A percentile compares a stretch with the other conserved stretches of the same genome.
These are phyloP conservation scores for Dendrolimus pini DNA, from an alignment of 2,888 invertebrate species.

Conservation along the genomic window DNA sequence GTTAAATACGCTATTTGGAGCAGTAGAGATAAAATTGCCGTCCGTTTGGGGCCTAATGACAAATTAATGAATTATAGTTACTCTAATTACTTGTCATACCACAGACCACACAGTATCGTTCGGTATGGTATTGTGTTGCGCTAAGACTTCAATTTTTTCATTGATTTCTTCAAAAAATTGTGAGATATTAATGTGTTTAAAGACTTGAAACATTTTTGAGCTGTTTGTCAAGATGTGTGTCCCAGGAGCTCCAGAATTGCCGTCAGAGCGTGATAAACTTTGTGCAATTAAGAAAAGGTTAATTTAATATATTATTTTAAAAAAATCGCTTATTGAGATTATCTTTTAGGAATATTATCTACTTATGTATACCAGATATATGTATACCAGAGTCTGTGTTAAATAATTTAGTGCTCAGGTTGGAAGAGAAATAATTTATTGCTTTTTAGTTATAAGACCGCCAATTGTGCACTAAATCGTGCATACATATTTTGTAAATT, in stretches of 20 bases:
- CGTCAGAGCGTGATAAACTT: slow-evolving; percentile 24
- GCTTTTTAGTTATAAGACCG: too few relatives aligned
- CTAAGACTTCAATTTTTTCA: slow-evolving; percentile 7
- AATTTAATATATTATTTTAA: slow-evolving; percentile 5
- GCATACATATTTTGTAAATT: too few relatives aligned
- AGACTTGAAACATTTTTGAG: slow-evolving; percentile 9
- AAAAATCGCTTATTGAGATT: too few relatives aligned
- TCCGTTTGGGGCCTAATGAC: slow-evolving; percentile 39
- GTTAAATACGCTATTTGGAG: slow-evolving; percentile 48
- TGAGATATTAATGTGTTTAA: slow-evolving; percentile 10
- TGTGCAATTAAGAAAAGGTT: slow-evolving; percentile 46
- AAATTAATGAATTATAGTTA: slow-evolving; percentile 52
- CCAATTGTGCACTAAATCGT: too few relatives aligned
- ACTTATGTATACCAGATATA: too few relatives aligned
- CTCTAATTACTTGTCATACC: slow-evolving; percentile 33
- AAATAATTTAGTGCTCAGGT: too few relatives aligned
- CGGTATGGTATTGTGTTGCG: slow-evolving; percentile 29
- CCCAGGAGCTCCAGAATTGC: slow-evolving; percentile 24
- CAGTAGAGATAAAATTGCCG: slow-evolving; percentile 44
- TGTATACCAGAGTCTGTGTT: too few relatives aligned
- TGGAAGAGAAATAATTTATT: too few relatives aligned
- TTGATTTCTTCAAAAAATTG: slow-evolving; percentile 8
- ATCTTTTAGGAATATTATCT: too few relatives aligned
- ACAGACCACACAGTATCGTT: slow-evolving; percentile 28
- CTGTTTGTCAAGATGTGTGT: slow-evolving; percentile 42